phyloP scores from a whole-genome alignment of 2,113 vertebrate genomes.

The Orthonyx spaldingii region DNA sequence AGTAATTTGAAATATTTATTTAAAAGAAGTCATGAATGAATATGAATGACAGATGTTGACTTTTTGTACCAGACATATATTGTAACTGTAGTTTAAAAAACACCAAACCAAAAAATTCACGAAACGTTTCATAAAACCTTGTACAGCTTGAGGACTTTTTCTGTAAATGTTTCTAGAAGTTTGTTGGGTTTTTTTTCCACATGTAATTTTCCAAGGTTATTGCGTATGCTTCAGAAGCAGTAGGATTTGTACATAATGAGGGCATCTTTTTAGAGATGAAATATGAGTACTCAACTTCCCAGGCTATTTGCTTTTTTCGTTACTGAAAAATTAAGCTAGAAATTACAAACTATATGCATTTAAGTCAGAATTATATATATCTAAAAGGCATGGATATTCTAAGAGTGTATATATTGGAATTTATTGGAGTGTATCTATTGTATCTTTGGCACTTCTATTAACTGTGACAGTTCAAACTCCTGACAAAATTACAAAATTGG shows the following conservation, averaged over 20 bases:
- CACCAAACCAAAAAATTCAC: background rate
- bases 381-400: background rate
- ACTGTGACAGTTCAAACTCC: background rate
- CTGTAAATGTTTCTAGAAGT: background rate
- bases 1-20: background rate
- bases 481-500: background rate
- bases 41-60: background rate
- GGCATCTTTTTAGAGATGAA: background rate
- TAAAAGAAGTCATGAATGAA: background rate
- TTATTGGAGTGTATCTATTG: background rate
- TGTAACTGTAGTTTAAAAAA: background rate
- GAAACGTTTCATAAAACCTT: background rate
- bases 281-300: background rate
- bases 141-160: background rate
- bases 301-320: background rate
- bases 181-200: accelerated
- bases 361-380: background rate
- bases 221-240: background rate
- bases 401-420: background rate
- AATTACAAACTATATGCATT: background rate
- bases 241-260: background rate
- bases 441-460: background rate
- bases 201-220: background rate
- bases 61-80: background rate
- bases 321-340: background rate